Conservation (phyloP, 2,797 vertebrate species). For the Crocidura indochinensis region DNA sequence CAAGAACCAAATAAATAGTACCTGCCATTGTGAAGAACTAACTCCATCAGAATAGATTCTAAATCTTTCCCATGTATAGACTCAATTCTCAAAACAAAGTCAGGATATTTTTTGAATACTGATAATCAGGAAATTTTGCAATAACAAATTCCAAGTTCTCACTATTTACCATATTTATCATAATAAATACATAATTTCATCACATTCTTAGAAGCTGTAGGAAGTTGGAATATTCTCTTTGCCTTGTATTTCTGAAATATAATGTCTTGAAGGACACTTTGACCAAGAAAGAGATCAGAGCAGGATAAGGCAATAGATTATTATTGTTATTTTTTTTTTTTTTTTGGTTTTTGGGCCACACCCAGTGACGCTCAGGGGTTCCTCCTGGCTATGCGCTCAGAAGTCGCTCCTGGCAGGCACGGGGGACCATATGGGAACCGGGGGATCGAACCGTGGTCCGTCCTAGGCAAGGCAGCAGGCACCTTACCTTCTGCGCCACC, state of each 20-base stretch:
- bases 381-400: no score
- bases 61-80: background rate
- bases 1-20: background rate
- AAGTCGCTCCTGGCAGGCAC: no score
- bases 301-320: background rate
- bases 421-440: no score
- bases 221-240: background rate
- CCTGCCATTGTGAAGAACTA: constrained; percentile 37
- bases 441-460: no score
- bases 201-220: background rate
- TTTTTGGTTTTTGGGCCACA: no score
- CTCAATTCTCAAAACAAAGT: constrained; percentile 16
- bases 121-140: constrained; percentile 22
- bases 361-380: no score
- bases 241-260: background rate
- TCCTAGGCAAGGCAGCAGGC: no score
- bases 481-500: no score
- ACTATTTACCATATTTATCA: background rate
- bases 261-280: background rate
- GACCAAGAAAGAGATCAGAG: background rate
- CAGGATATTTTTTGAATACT: background rate
- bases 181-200: background rate
- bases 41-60: background rate
- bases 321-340: no score
- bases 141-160: background rate